A percentile compares a stretch with the other conserved stretches of the same genome.
Conservation (phyloP, 2,797 vertebrate species). For the Coluber constrictor region DNA sequence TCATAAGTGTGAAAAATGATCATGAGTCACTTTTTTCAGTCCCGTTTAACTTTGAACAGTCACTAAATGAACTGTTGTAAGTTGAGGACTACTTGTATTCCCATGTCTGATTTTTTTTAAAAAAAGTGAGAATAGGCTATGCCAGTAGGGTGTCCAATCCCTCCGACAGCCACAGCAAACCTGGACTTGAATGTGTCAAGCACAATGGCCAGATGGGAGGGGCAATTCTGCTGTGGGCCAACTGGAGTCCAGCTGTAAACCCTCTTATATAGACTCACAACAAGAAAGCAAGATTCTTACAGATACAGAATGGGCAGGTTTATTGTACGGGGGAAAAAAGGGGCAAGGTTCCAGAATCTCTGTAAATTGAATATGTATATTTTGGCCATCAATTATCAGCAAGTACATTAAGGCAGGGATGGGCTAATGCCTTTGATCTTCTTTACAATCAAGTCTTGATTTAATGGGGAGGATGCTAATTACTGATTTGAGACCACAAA, state of each 20-base stretch:
- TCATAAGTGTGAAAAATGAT: too few species aligned
- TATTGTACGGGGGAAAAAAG: not conserved
- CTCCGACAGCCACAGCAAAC: not conserved
- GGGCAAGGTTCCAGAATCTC: not conserved
- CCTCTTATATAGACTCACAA: not conserved
- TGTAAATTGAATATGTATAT: not conserved
- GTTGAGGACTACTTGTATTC: not conserved
- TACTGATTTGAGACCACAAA: not conserved
- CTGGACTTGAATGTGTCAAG: not conserved
- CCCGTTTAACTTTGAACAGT: not conserved
- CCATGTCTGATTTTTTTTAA: not conserved
- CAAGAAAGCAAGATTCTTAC: not conserved
- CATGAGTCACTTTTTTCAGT: not conserved
- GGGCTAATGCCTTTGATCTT: not conserved
- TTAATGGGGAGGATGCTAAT: not conserved
- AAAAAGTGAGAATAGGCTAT: not conserved
- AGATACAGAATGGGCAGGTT: not conserved
- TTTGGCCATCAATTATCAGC: not conserved
- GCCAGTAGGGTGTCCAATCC: not conserved
- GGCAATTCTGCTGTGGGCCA: not conserved
- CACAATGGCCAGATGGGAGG: not conserved
- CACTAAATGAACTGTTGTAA: not conserved
- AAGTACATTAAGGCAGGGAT: not conserved
- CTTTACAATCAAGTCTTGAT: not conserved
- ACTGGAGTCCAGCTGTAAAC: not conserved